Evolutionary conservation across 1,140 invertebrate genomes (phyloP).

Genomic region (Sweltsa coloradensis): DNA sequence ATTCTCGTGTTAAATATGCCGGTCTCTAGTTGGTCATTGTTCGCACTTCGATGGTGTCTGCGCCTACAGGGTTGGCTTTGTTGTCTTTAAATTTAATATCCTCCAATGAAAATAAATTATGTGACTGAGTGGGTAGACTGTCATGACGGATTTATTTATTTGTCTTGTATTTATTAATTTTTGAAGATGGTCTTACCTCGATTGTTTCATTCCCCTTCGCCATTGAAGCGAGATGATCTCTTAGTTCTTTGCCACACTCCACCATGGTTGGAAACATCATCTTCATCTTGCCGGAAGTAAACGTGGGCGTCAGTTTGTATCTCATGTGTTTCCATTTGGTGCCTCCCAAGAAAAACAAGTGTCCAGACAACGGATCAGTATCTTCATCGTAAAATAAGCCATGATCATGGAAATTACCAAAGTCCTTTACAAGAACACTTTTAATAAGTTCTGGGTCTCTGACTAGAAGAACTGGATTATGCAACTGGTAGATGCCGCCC

Average conservation of each 20-base stretch:
- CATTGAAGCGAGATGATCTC: neutral
- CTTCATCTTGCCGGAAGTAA: conserved; percentile 35
- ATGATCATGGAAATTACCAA: conserved; percentile 39
- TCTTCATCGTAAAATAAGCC: conserved; percentile 36
- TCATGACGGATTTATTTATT: too few relatives aligned
- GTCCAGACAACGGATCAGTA: conserved; percentile 12
- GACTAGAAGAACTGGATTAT: conserved; percentile 22
- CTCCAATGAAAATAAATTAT: too few relatives aligned
- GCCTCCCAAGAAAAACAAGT: conserved; percentile 11
- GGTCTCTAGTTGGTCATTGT: too few relatives aligned
- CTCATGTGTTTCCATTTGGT: conserved; percentile 33
- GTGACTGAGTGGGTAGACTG: too few relatives aligned
- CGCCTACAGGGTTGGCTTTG: too few relatives aligned
- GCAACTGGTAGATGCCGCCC: neutral
- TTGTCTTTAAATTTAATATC: too few relatives aligned
- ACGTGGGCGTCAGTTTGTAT: conserved; percentile 33
- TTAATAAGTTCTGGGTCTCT: conserved; percentile 38
- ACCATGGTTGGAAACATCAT: conserved; percentile 26
- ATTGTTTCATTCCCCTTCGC: conserved; percentile 17
- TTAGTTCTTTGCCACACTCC: neutral
- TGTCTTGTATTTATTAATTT: too few relatives aligned
- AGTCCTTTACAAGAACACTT: conserved; percentile 43
- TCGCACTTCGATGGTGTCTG: too few relatives aligned
- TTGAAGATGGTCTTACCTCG: too few relatives aligned
- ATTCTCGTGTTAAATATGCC: too few relatives aligned